Percentiles rank a stretch among this genome's conserved stretches.
Conservation (phyloP, 2,888 invertebrate species). For the Heliothis peltigera region DNA sequence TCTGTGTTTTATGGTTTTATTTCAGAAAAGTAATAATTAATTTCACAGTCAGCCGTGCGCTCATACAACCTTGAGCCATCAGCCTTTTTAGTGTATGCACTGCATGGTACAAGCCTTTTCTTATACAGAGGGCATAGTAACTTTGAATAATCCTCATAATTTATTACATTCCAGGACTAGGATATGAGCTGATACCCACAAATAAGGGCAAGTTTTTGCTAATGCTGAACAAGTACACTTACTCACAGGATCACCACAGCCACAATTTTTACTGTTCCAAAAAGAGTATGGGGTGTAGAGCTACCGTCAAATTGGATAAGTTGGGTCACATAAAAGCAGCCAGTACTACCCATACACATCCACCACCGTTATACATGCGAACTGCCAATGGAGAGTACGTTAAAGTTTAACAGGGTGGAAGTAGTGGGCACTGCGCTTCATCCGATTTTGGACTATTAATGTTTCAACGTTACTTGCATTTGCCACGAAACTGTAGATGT, state of each 20-base stretch:
- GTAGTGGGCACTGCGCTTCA: too few species aligned
- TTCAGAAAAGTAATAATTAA: too few species aligned
- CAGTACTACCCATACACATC: constrained; percentile 37
- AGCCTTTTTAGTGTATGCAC: too few species aligned
- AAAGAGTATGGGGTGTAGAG: constrained; percentile 54
- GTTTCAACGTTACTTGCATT: too few species aligned
- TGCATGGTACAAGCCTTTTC: too few species aligned
- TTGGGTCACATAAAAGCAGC: constrained; percentile 35
- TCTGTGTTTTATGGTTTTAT: too few species aligned
- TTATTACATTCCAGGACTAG: constrained; percentile 38
- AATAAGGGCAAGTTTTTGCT: constrained; percentile 52
- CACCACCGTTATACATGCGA: constrained; percentile 54
- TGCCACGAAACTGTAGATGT: too few species aligned
- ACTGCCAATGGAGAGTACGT: constrained; percentile 37
- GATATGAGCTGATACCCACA: constrained; percentile 59
- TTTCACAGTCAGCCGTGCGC: too few species aligned
- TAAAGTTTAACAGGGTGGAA: constrained; percentile 20
- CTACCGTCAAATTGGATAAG: constrained; percentile 54
- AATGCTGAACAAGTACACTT: constrained; percentile 55
- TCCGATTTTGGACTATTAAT: too few species aligned
- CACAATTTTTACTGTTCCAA: constrained; percentile 58
- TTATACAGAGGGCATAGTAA: not conserved
- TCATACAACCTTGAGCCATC: too few species aligned
- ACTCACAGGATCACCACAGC: constrained; percentile 56
- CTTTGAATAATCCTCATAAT: not conserved